Base-by-base conservation (phyloP, 2,113 vertebrate species). In the Gadus macrocephalus region DNA sequence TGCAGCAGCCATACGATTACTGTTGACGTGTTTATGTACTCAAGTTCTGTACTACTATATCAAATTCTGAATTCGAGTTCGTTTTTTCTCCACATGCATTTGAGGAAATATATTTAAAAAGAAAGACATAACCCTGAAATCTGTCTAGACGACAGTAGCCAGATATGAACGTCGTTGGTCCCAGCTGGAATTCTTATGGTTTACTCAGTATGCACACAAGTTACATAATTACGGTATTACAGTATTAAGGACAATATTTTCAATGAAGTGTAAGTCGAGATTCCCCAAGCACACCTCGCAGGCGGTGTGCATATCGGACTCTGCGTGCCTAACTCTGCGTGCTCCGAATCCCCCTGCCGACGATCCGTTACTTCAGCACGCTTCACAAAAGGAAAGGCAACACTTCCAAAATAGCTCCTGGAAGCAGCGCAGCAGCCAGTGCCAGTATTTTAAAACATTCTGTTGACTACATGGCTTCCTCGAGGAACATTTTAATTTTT, bases 241-340 rank as follows among this genome's bases (percentile, higher is more conserved):
- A 74, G 53, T 68, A 8, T 49, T n/a, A 53, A 66, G 53, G 62
- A 74, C 56, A 72, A 20, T 78, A 76, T 84, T 79, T 81, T 77
- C 27, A 58, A 56, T 78, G 71, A 62, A 76, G 60, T 49, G 56
- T 35, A 70, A 75, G 31, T 35, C 31, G 66, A 64, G 77, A 70
- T 66, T 67, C 61, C 70, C 58, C 58, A 66, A 79, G 79, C 31
- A 38, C 66, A 62, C 53, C 56, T 63, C 4, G 6, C 55, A 16
- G 67, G 70, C 66, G 78, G 67, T 73, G 59, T 60, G 74, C 49
- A n/a, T 28, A 79, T 83, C 65, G 66, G 67, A 80, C 66, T n/a
- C n/a, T n/a, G 56, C 60, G 25, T 28, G 62, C 56, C 61, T 61
- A 65, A 79, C 55, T 64, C 62, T 31, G 19, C 31, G 55, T 64